Base-by-base conservation (phyloP, 92 coral and sea anemone species). In the Blastomussa wellsi region DNA sequence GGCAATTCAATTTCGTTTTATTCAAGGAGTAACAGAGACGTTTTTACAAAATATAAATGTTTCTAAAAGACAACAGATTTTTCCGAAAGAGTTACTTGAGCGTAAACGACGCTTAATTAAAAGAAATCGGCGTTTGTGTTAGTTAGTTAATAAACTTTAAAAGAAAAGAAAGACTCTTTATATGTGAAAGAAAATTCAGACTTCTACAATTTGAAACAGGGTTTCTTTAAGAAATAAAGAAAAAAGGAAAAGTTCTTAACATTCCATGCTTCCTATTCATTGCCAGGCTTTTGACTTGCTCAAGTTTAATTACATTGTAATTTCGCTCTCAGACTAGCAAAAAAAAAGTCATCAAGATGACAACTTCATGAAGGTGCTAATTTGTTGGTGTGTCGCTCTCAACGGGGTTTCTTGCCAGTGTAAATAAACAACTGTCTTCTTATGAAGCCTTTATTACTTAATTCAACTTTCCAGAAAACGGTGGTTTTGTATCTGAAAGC, bases 31-130 rank as follows among this genome's bases (percentile, higher is more conserved):
- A 10, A 62, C 66, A 62, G 28, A 26, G 22, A 19, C 4, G 15
- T 62, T 0, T 26, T 5, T 26, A 26, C 28, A 0, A 62, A 37
- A 35, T n/a, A n/a, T n/a, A 17, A 26, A 19, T 36, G n/a, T 26
- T 28, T 36, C 74, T 36, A 70, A 70, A 2, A 10, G 49, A 44
- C 28, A 37, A 37, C 74, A 70, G 44, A 70, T 37, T 70, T 70
- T 32, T 37, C n/a, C 28, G 26, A 70, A 20, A 68, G n/a, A 70
- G 74, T 70, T 37, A 70, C 44, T 38, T 70, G 44, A 70, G 74
- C 74, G 74, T 70, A 70, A 70, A 60, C 7, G 68, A n/a, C 35
- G 33, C 68, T 62, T 62, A 8, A 62, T 57, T 24, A 57, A 24
- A 57, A 24, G 29, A 4, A 22, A 22, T 20, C n/a, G 19, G 17